Base-by-base conservation (phyloP, 1,140 invertebrate species). In the Lanistes nyassanus region DNA sequence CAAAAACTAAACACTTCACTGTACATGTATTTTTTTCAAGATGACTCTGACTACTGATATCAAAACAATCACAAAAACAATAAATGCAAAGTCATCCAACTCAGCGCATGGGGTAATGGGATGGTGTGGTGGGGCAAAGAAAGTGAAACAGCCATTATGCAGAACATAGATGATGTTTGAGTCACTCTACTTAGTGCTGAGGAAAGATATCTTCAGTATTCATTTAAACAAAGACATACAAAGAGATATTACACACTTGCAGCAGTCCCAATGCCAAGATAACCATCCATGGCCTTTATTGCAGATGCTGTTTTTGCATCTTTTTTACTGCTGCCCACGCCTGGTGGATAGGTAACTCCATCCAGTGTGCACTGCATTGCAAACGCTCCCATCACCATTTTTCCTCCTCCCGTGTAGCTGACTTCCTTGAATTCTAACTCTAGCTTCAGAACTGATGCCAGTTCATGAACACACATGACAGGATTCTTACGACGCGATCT, bases 291-390 rank as follows among this genome's bases (percentile, higher is more conserved):
- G 0, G 85, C 85, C 11, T 80, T 82, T 60, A 74, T 82, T 21
- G 83, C 83, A 51, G 84, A 81, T 9, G 74, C 76, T n/a, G 81
- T 80, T 72, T 87, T 88, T 4, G 87, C 86, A 21, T 88, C 86
- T 74, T 88, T 88, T 70, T 88, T 88, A 7, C 81, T 87, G 47
- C 76, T 81, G 21, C 82, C 87, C 2, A 77, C 67, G 21, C 86
- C 85, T 51, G 85, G 82, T 23, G 80, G 82, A 74, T 83, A 88
- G 6, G 66, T 37, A 29, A 74, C 70, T 11, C 80, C 83, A 70
- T 86, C 80, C 6, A 88, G 69, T 5, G 39, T 74, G 64, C 82
- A 84, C 37, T 77, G 72, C 66, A 58, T 70, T 19, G 82, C 86
- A 80, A 86, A 87, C 42, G 77, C 79, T 42, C 74, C 78, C 26